Evolutionary conservation across 2,113 vertebrate genomes (phyloP), one percentile per base, ranked within the genome.

Genomic region (Rattus rattus): DNA sequence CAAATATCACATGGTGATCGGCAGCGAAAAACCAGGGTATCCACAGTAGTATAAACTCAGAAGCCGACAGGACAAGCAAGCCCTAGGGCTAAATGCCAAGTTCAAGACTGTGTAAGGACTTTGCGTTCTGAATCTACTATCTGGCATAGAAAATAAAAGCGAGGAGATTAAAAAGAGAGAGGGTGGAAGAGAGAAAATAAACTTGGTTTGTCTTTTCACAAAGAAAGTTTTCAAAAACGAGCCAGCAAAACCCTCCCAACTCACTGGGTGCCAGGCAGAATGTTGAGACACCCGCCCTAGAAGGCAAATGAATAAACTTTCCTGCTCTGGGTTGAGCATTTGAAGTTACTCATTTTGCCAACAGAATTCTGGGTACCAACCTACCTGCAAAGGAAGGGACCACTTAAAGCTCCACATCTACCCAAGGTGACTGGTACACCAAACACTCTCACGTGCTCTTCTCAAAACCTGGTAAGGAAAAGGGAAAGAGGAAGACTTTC

Each of bases 311-410:
- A 96, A 96, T 10, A 33, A 28, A 49, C 67, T 91, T 87, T 87
- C 85, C 81, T 86, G 49, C 69, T 61, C 43, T 72, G 43, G 16
- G 94, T 61, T 75, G 28, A 79, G 70, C 85, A 59, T 47, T 69
- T 91, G 67, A 77, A 95, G 61, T 67, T 1, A 0, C 39, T 56
- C 36, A 10, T n/a, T 87, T 88, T 93, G 63, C 90, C 97, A 97
- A 36, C 43, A 72, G 16, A 24, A 70, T 87, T 92, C 94, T 59
- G 72, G 47, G 80, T 92, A 94, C 92, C 95, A 97, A 77, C 28
- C 54, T 92, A 96, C 92, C 96, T 95, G 86, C 94, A 95, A 95
- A 97, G 91, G 97, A 97, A 98, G 92, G 67, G 11, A 30, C 63
- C 56, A 94, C 97, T 97, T 92, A 95, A 87, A 85, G 84, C 30